Conservation (phyloP, 2,113 vertebrate species). For the Anthoscopus minutus region DNA sequence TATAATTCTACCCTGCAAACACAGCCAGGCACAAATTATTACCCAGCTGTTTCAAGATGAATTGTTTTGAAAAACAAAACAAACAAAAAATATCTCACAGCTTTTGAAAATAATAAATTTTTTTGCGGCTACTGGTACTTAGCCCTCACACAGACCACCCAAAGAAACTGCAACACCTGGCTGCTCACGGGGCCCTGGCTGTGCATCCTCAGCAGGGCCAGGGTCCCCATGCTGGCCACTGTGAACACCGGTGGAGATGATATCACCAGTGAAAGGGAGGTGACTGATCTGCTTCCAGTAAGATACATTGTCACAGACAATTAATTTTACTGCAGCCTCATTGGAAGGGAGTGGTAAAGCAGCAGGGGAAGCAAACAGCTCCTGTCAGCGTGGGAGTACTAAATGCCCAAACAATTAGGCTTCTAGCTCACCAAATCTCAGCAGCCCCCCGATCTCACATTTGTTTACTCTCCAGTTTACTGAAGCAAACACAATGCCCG, state of each 20-base stretch:
- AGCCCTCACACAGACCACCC: neutral
- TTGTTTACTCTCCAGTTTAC: neutral
- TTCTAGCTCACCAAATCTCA: neutral
- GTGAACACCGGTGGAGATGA: neutral
- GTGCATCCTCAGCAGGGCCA: neutral
- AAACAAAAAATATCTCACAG: neutral
- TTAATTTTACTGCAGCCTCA: conserved; percentile 38
- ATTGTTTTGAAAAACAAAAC: neutral
- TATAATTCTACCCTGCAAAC: conserved; percentile 1
- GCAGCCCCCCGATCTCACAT: neutral
- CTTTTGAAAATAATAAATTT: neutral
- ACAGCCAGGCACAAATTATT: conserved; percentile 1
- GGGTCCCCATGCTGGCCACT: accelerated
- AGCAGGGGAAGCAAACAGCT: conserved; percentile 12
- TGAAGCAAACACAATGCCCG: neutral
- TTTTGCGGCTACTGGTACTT: neutral
- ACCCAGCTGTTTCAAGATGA: neutral
- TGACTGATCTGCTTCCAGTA: neutral
- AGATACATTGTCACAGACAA: conserved; percentile 15
- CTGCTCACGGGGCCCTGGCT: neutral
- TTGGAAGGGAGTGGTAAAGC: conserved; percentile 17
- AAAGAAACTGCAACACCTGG: neutral
- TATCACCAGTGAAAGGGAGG: neutral
- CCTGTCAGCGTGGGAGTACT: neutral
- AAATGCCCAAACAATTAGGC: neutral